Evolutionary conservation across 2,113 vertebrate species (phyloP).

Genomic region (Oenanthe melanoleuca): DNA sequence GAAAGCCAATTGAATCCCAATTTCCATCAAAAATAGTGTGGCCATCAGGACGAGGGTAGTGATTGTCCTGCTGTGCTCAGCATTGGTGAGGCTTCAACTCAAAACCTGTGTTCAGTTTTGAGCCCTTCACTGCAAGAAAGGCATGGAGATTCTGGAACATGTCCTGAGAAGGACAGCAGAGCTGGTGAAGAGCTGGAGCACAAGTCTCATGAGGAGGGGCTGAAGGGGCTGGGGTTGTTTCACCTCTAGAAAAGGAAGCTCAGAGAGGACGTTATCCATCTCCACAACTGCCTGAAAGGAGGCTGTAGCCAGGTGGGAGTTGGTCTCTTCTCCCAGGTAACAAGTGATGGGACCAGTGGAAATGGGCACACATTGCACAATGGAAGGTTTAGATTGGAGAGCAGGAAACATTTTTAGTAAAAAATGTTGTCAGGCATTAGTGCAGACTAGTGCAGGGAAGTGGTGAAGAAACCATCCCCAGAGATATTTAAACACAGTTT

Average conservation of each 20-base stretch:
- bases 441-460: rapidly evolving
- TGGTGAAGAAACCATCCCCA: no score
- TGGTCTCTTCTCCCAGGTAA: not conserved
- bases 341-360: not conserved
- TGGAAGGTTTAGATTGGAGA: not conserved
- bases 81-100: not conserved
- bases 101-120: not conserved
- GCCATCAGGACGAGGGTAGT: rapidly evolving
- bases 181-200: not conserved
- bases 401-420: rapidly evolving
- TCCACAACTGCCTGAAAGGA: not conserved
- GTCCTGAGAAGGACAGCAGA: not conserved
- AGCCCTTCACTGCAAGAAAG: not conserved
- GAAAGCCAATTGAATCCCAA: no score
- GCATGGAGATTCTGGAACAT: not conserved
- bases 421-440: not conserved
- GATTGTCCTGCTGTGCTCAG: not conserved
- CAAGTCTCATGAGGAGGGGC: no score
- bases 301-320: rapidly evolving
- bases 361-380: not conserved
- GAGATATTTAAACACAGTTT: not conserved
- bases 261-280: not conserved
- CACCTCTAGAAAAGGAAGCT: not conserved
- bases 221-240: not conserved
- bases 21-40: not conserved